Base-by-base conservation (phyloP, 2,888 invertebrate genomes). In the Mythimna albipuncta region DNA sequence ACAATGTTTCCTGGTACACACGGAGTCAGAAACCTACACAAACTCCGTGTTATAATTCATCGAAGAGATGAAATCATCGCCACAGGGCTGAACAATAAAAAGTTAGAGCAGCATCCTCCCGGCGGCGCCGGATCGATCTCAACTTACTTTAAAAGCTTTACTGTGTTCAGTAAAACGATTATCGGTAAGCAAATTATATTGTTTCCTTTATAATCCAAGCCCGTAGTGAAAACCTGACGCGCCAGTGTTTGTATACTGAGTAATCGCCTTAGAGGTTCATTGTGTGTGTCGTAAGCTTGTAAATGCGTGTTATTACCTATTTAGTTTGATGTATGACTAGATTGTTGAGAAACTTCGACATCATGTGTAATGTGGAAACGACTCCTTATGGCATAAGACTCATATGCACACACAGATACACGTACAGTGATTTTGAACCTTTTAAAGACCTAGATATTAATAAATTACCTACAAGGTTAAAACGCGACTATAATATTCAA, bases 121-220 rank as follows among this genome's bases (percentile, higher is more conserved):
- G 50, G 47, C 70, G 61, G 65, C 57, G 21, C 35, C 50, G 61
- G 26, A 76, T 75, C 77, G 71, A 73, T 76, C 72, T 41, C 77
- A 71, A 75, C 69, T 76, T 75, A 75, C 69, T 76, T 75, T 77
- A 64, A 86, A 82, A 84, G 86, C 74, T 72, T 85, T 82, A 72
- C 73, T 85, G 61, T 73, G 87, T 86, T 76, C 62, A 21, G 63
- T 84, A 76, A 84, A 84, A 64, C 67, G 84, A 75, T 85, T 84
- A 78, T 75, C 59, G 62, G 71, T 74, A 68, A 77, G 69, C 67
- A 70, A 81, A 81, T 81, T 61, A 69, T 59, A 19, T 75, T 81
- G 66, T 80, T 69, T 62, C 54, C 47, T 58, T 64, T 66, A 79
- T 73, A 65, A 73, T 69, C 35, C 64, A 59, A 35, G 38, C 59